These are phyloP conservation scores for Hydraecia micacea DNA, from an alignment of 2,888 invertebrate genomes.

Conservation along the genomic window DNA sequence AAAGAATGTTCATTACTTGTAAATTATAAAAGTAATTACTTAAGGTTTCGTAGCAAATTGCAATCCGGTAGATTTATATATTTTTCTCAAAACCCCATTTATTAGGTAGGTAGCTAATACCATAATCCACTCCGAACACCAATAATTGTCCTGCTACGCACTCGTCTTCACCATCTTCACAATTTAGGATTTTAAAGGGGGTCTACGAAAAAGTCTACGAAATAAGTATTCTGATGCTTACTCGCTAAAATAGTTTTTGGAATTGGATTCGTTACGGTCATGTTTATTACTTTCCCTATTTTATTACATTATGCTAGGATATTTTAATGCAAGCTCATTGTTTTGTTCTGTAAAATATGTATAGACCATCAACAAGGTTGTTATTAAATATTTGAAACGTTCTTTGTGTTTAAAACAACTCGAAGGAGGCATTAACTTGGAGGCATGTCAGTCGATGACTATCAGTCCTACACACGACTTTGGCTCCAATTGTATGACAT, in stretches of 20 bases:
- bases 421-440: slow-evolving; percentile 56
- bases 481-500: slow-evolving; percentile 74
- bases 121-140: background rate
- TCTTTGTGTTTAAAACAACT: slow-evolving; percentile 30
- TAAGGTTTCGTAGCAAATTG: background rate
- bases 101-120: background rate
- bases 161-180: background rate
- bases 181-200: background rate
- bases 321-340: slow-evolving; percentile 13
- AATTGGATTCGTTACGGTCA: background rate
- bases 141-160: background rate
- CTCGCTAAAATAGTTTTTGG: background rate
- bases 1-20: background rate
- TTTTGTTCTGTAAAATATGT: slow-evolving; percentile 10
- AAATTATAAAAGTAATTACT: background rate
- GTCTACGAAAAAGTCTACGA: slow-evolving; percentile 4
- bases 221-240: background rate
- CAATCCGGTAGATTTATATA: background rate
- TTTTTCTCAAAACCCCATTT: background rate
- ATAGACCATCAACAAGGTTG: background rate
- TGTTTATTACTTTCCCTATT: background rate
- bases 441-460: slow-evolving; percentile 68
- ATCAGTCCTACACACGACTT: slow-evolving; percentile 71
- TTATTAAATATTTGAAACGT: slow-evolving; percentile 15
- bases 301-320: background rate